Percentiles rank a stretch among this genome's conserved stretches.
phyloP scores from a whole-genome alignment of 92 coral and sea anemone species.

The Actinernus sp. region DNA sequence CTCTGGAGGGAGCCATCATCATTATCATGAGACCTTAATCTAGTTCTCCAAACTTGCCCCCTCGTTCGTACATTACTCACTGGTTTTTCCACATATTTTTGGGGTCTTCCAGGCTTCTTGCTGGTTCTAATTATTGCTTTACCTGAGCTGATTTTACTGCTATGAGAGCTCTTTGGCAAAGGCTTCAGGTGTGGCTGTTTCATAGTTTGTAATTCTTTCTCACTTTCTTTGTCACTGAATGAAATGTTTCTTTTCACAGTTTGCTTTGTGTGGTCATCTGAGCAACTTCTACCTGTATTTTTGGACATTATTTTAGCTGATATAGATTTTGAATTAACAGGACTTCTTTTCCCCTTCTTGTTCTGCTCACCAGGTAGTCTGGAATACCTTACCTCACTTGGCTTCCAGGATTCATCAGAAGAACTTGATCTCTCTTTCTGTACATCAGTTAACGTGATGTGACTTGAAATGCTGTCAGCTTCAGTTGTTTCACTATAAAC shows the following conservation, averaged over 20 bases:
- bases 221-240: too few species aligned
- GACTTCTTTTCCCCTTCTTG: too few species aligned
- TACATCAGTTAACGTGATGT: neutral
- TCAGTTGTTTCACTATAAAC: neutral
- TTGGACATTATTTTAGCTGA: neutral
- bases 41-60: neutral
- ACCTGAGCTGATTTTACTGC: too few species aligned
- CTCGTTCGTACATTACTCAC: neutral
- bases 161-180: too few species aligned
- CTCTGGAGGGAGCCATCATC: neutral
- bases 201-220: too few species aligned
- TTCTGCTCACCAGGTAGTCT: too few species aligned
- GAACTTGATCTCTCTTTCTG: neutral
- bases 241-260: constrained; percentile 16
- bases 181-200: too few species aligned
- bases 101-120: too few species aligned
- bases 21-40: neutral
- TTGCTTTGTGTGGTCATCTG: neutral
- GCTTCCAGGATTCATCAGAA: constrained; percentile 2
- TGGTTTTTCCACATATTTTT: too few species aligned
- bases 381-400: neutral
- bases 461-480: neutral
- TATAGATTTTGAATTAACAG: too few species aligned
- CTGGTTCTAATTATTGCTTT: too few species aligned
- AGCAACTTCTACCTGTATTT: neutral